These are phyloP conservation scores for Astur gentilis DNA, from an alignment of 2,113 vertebrate genomes.

Conservation along the genomic window DNA sequence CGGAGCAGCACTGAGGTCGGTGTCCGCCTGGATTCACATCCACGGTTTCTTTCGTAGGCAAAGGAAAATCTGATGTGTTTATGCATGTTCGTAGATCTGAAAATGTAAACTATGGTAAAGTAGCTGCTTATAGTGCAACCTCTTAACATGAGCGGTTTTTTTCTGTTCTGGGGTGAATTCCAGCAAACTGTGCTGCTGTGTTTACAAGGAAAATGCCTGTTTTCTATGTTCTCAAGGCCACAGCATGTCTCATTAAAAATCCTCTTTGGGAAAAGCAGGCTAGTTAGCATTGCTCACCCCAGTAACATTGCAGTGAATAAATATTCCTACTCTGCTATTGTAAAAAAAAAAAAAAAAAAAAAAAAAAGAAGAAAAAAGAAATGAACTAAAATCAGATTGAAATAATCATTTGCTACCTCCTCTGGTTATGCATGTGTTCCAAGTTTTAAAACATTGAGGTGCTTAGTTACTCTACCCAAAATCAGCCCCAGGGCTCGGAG, in stretches of 20 bases:
- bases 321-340: neutral
- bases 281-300: neutral
- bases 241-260: neutral
- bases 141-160: neutral
- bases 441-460: neutral
- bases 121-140: neutral
- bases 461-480: neutral
- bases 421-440: neutral
- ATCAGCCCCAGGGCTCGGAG: neutral
- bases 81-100: neutral
- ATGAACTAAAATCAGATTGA: neutral
- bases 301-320: neutral
- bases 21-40: neutral
- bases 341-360: neutral
- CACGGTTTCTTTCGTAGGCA: neutral
- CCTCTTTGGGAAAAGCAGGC: neutral
- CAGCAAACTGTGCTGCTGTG: neutral
- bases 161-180: constrained; percentile 15
- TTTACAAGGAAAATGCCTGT: constrained; percentile 5
- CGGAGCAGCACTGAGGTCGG: accelerated
- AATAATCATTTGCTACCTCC: neutral
- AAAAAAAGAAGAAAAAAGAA: neutral
- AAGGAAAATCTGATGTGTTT: neutral
- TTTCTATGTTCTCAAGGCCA: neutral
- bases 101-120: neutral